Percentiles rank a stretch among this genome's conserved stretches.
Evolutionary conservation across 1,140 invertebrate genomes (phyloP).

Genomic region (Drosophila miranda): DNA sequence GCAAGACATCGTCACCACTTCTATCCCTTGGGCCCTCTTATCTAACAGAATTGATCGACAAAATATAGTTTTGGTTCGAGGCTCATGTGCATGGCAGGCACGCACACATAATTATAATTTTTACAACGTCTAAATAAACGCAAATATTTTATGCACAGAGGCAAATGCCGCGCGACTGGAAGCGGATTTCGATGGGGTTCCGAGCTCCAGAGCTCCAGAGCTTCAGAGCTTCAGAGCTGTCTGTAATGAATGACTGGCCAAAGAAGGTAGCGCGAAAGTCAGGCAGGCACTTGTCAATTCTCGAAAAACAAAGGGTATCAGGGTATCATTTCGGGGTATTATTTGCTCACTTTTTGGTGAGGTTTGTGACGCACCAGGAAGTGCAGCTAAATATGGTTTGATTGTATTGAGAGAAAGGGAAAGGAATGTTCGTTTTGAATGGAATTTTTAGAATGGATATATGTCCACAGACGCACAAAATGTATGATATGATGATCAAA

Average conservation of each 20-base stretch:
- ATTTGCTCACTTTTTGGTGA: constrained; percentile 1
- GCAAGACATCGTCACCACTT: constrained; percentile 27
- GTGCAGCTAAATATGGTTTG: neutral
- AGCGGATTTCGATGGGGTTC: no score
- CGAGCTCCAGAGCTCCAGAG: no score
- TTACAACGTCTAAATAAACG: constrained; percentile 79
- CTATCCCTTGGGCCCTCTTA: constrained; percentile 29
- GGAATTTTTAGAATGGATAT: no score
- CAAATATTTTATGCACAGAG: constrained; percentile 71
- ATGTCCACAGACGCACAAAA: no score
- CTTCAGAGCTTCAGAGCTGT: constrained; percentile 3
- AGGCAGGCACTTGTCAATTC: constrained; percentile 22
- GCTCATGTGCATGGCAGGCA: constrained; percentile 56
- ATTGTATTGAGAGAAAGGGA: constrained; percentile 5
- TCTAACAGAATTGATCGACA: constrained; percentile 70
- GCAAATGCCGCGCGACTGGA: constrained; percentile 20
- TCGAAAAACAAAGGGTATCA: constrained; percentile 35
- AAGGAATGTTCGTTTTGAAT: neutral
- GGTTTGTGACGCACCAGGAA: constrained; percentile 21
- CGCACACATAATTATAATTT: constrained; percentile 80
- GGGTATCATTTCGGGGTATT: neutral
- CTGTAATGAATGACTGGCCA: constrained; percentile 63
- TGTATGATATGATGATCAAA: no score
- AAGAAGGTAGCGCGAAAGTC: constrained; percentile 58
- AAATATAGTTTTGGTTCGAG: constrained; percentile 62